Evolutionary conservation across 2,888 invertebrate species (phyloP), one percentile per base, ranked within the genome.

Genomic region (Drosophila mimica): DNA sequence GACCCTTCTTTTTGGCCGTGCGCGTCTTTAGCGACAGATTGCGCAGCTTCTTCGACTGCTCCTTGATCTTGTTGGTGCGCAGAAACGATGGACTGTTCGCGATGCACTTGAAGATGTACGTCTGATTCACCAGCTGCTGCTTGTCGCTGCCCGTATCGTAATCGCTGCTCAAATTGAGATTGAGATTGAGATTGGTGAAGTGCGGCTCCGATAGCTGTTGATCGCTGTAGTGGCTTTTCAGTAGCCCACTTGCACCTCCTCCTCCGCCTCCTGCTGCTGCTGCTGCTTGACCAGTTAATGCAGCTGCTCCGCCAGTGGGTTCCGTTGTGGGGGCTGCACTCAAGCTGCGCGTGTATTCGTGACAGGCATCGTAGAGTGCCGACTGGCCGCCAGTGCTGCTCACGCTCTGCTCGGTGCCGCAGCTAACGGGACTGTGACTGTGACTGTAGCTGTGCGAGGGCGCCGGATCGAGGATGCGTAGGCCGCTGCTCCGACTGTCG

Each of bases 21-120:
- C 91, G 88, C 31, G 92, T 91, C 68, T 92, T 92, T 15, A 93
- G 81, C 38, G 93, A 93, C 9, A 93, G 88, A 76, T 93, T 93
- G 60, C 92, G 89, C 69, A 93, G 77, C 79, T 93, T 93, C 70
- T 92, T 92, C 15, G 93, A 91, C 83, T 93, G 92, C 74, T 92
- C 92, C 86, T 93, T 93, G 82, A 93, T 89, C 88, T 92, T 93
- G 70, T 91, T 93, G 69, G 91, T 91, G 76, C 91, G 92, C 65
- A 93, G 82, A 77, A 93, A 93, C 77, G 93, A 93, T 38, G 93
- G 92, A 88, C 93, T 93, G 68, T 92, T 92, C 33, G 93, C 92
- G 52, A 93, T 92, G 84, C 92, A 93, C 91, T 93, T 93, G 74
- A 93, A 93, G 76, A 93, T 92, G 80, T 93, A 93, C 40, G 92